Conservation (phyloP, 2,797 vertebrate genomes). For the Coracias cyanogaster region DNA sequence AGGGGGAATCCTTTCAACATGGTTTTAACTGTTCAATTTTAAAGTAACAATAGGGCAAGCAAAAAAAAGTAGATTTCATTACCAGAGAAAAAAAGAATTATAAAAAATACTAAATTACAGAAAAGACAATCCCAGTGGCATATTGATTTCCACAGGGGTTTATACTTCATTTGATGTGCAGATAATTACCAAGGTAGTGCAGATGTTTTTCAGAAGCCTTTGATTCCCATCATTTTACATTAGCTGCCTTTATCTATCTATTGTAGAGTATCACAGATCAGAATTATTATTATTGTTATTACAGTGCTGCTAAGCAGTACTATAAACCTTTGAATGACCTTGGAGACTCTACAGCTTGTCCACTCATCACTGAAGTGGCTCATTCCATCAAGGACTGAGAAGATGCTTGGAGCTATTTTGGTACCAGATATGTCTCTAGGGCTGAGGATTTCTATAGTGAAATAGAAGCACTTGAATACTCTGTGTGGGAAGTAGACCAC, state of each 20-base stretch:
- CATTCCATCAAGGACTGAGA: background rate
- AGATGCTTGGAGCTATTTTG: conserved; percentile 29
- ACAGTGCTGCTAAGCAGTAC: background rate
- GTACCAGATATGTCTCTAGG: background rate
- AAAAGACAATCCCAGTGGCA: background rate
- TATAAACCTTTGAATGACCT: conserved; percentile 9
- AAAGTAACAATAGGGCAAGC: background rate
- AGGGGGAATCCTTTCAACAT: background rate
- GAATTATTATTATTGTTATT: background rate
- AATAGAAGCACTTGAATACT: background rate
- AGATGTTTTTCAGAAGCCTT: background rate
- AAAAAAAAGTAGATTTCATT: background rate
- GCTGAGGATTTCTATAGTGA: background rate
- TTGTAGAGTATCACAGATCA: background rate
- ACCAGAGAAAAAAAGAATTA: background rate
- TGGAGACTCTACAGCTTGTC: background rate
- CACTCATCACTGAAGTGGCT: conserved; percentile 1
- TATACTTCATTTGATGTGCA: conserved; percentile 9
- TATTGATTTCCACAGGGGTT: background rate
- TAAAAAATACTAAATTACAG: background rate
- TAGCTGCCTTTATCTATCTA: background rate
- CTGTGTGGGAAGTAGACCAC: background rate
- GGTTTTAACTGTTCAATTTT: background rate
- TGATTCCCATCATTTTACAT: background rate
- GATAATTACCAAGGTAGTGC: background rate